Evolutionary conservation across 2,888 invertebrate species (phyloP).

Genomic region (Drosophila pseudotakahashii): DNA sequence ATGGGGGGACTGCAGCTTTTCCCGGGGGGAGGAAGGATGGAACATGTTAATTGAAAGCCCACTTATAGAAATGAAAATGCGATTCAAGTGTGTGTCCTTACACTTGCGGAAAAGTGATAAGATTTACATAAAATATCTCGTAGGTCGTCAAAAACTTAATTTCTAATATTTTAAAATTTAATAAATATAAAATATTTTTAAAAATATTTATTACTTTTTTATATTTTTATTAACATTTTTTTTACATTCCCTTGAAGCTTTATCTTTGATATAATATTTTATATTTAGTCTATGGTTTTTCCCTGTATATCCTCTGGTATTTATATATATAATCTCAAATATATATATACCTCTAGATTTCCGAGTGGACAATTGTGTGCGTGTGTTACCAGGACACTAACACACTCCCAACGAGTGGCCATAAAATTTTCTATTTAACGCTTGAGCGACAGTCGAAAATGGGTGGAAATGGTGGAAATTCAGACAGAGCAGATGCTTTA

Average conservation of each 20-base stretch:
- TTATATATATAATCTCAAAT: neutral
- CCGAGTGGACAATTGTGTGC: slow-evolving; percentile 21
- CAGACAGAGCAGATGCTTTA: slow-evolving; percentile 35
- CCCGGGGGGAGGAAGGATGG: neutral
- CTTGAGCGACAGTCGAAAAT: slow-evolving; percentile 57
- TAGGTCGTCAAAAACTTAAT: no score
- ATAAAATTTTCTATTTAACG: slow-evolving; percentile 77
- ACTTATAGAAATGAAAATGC: slow-evolving; percentile 65
- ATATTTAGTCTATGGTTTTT: neutral
- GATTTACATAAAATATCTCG: no score
- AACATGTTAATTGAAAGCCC: slow-evolving; percentile 74
- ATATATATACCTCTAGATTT: neutral
- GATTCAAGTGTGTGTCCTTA: slow-evolving; percentile 13
- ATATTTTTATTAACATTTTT: no score
- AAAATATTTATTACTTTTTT: no score
- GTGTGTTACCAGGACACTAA: slow-evolving; percentile 50
- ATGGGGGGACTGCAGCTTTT: slow-evolving; percentile 1
- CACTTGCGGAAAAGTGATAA: neutral
- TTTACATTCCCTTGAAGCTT: neutral
- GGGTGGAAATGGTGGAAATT: slow-evolving; percentile 15
- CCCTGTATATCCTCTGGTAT: neutral
- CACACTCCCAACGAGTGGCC: slow-evolving; percentile 52
- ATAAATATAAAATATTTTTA: no score
- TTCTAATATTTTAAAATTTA: no score
- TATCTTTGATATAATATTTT: neutral